Evolutionary conservation across 2,888 invertebrate genomes (phyloP), one percentile per base, ranked within the genome.

Genomic region (Drosophila buzzatii): DNA sequence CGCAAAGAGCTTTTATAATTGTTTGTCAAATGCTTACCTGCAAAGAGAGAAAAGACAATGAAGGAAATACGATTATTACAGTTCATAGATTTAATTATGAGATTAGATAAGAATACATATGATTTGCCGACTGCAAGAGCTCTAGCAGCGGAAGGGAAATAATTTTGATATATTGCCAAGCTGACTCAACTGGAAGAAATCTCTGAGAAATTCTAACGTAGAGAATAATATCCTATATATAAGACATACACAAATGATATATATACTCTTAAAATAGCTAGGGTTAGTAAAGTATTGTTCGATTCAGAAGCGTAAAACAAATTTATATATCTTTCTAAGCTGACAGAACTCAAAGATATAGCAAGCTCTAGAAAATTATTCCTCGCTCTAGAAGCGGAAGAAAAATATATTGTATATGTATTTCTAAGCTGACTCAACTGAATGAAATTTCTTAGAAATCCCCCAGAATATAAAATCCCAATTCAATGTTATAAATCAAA

Each of bases 11-110:
- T 62, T 49, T 20, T 37, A 58, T 20, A 74, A 74, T 31, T 53
- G 39, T 14, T 37, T 58, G 41, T 33, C n/a, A 53, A 39, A 37
- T 52, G 23, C 76, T 76, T 66, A 75, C 77, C 77, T 76, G 62
- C 66, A 76, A 75, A 27, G 41, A 75, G 18, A 70, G 44, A 4
- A 20, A 31, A 53, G 18, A 42, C 42, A 42, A 42, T 47, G 16
- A n/a, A 59, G n/a, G 9, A 60, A 49, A 33, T 52, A 10, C 58
- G 55, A 41, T 31, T 12, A 31, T 31, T 31, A 41, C 55, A 41
- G 31, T 39, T 56, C 8, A 31, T 14, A 31, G 55, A 41, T 56
- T 41, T 14, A 4, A 55, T 55, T 41, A 31, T 14, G 2, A 31
- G 55, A 56, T 41, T 35, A 51, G 51, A 51, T 33, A 33, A 33